These are phyloP conservation scores for Platalea minor DNA, from an alignment of 2,797 vertebrate species.

Conservation along the genomic window DNA sequence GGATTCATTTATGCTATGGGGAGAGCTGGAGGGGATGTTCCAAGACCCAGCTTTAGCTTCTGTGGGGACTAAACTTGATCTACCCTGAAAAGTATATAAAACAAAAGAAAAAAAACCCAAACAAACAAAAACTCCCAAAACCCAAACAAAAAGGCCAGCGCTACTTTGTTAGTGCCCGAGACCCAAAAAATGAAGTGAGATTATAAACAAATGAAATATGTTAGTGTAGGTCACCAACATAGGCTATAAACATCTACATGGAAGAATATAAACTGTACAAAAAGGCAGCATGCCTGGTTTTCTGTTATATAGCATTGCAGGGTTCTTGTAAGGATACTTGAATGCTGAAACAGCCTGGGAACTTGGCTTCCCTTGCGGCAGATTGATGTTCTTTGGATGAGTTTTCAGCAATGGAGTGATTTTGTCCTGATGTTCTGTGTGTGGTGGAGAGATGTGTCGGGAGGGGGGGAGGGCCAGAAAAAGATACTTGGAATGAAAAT, in stretches of 20 bases:
- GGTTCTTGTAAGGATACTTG: slow-evolving; percentile 35
- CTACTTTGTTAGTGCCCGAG: background rate
- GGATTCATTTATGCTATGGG: background rate
- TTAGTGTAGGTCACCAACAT: background rate
- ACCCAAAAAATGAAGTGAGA: background rate
- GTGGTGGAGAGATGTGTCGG: background rate
- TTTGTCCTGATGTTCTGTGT: slow-evolving; percentile 50
- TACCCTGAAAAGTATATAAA: background rate
- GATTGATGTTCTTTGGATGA: slow-evolving; percentile 34
- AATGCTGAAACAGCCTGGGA: slow-evolving; percentile 30
- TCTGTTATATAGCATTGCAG: slow-evolving; percentile 24
- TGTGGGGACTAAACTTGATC: background rate
- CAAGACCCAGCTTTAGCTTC: background rate
- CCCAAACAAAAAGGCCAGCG: background rate
- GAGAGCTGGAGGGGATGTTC: background rate
- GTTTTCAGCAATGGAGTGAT: slow-evolving; percentile 31
- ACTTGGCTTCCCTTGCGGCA: slow-evolving; percentile 12
- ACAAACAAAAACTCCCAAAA: background rate
- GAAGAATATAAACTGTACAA: background rate
- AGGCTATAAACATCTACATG: background rate
- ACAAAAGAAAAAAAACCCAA: background rate
- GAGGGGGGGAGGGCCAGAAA: background rate
- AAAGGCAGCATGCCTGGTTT: background rate
- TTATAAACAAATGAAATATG: slow-evolving; percentile 1
- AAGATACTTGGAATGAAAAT: slow-evolving; percentile 18